A percentile compares a stretch with the other conserved stretches of the same genome.
Evolutionary conservation across 2,113 vertebrate genomes (phyloP).

Genomic region (Micromys minutus): DNA sequence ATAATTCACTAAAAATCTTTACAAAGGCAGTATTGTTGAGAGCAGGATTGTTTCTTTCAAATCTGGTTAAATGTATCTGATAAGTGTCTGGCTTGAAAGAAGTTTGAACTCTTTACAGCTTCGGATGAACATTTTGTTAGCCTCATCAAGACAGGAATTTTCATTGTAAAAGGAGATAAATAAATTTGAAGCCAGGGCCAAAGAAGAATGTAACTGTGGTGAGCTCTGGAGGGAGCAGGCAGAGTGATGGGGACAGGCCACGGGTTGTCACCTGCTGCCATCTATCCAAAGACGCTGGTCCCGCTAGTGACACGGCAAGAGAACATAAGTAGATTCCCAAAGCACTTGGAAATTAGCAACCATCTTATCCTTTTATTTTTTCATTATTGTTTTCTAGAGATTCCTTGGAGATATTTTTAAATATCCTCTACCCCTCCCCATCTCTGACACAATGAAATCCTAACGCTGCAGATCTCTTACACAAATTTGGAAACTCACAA

Average conservation of each 20-base stretch:
- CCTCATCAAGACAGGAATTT: background rate
- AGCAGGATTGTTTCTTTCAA: background rate
- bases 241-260: background rate
- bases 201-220: background rate
- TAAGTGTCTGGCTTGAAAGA: background rate
- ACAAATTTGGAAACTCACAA: background rate
- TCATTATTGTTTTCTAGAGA: background rate
- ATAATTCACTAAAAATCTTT: background rate
- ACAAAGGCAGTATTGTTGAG: background rate
- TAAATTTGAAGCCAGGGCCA: background rate
- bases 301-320: background rate
- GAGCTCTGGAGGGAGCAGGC: background rate
- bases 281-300: constrained; percentile 17
- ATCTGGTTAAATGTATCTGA: background rate
- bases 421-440: background rate
- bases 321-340: background rate
- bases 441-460: background rate
- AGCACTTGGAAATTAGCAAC: background rate
- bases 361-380: background rate
- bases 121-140: background rate
- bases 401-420: background rate
- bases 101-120: background rate
- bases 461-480: background rate
- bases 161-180: background rate
- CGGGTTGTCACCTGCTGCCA: background rate